Evolutionary conservation across 2,113 vertebrate species (phyloP).

Genomic region (Chlamydotis undulata): DNA sequence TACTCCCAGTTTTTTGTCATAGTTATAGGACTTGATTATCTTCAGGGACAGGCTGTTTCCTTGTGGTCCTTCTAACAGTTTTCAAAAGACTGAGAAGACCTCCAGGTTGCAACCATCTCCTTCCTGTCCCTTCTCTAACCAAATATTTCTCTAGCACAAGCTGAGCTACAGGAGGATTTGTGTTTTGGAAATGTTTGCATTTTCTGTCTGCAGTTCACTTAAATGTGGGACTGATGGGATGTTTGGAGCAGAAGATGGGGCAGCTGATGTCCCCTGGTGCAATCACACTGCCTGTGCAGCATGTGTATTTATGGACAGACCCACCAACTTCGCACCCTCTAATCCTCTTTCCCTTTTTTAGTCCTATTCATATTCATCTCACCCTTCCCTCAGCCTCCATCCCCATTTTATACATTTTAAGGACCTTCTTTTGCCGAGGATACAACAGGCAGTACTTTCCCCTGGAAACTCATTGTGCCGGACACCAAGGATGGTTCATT

Average conservation of each 20-base stretch:
- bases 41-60: not conserved
- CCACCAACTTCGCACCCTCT: not conserved
- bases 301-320: accelerated
- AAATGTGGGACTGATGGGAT: not conserved
- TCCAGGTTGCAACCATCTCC: not conserved
- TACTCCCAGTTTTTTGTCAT: not conserved
- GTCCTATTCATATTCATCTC: accelerated
- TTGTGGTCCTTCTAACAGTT: not conserved
- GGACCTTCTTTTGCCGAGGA: not conserved
- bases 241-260: not conserved
- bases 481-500: not conserved
- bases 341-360: not conserved
- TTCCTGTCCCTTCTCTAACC: not conserved
- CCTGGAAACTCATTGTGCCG: not conserved
- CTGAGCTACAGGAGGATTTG: not conserved
- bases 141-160: accelerated
- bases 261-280: not conserved
- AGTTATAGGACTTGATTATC: not conserved
- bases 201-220: not conserved
- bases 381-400: not conserved
- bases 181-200: not conserved
- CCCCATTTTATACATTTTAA: not conserved
- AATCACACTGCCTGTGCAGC: accelerated
- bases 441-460: not conserved
- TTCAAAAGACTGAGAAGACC: not conserved